These are phyloP conservation scores for Adelges cooleyi DNA, from an alignment of 1,140 invertebrate species.

Conservation along the genomic window DNA sequence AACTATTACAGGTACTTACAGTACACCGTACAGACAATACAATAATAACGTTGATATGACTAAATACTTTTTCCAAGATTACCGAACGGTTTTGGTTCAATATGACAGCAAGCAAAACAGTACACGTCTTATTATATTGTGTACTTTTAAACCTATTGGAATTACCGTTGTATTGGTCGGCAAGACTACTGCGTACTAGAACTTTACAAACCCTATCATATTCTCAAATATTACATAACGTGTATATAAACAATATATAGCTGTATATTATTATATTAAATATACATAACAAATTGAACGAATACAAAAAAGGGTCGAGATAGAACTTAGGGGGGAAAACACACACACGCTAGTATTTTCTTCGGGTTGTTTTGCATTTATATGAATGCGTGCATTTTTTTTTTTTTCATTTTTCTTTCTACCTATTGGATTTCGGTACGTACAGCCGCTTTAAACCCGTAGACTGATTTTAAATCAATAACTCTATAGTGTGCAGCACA, in stretches of 20 bases:
- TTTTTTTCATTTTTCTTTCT: neutral
- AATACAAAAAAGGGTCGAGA: neutral
- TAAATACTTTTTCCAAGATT: too few relatives aligned
- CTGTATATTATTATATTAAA: too few relatives aligned
- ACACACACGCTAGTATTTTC: neutral
- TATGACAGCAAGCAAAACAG: too few relatives aligned
- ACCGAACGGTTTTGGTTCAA: too few relatives aligned
- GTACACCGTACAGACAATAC: too few relatives aligned
- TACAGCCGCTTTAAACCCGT: neutral
- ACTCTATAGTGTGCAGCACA: neutral
- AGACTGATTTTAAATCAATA: constrained; percentile 10
- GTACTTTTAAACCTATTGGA: neutral
- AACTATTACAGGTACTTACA: too few relatives aligned
- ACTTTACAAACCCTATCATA: too few relatives aligned
- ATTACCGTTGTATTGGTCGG: too few relatives aligned
- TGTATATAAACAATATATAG: too few relatives aligned
- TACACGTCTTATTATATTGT: neutral
- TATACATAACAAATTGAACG: neutral
- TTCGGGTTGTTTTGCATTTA: constrained; percentile 13
- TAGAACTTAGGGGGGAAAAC: neutral
- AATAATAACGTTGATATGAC: too few relatives aligned
- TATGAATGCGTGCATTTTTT: constrained; percentile 1
- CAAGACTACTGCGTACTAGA: too few relatives aligned
- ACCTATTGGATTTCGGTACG: neutral
- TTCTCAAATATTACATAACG: too few relatives aligned